Conservation (phyloP, 92 coral and sea anemone genomes). For the Porites rus region DNA sequence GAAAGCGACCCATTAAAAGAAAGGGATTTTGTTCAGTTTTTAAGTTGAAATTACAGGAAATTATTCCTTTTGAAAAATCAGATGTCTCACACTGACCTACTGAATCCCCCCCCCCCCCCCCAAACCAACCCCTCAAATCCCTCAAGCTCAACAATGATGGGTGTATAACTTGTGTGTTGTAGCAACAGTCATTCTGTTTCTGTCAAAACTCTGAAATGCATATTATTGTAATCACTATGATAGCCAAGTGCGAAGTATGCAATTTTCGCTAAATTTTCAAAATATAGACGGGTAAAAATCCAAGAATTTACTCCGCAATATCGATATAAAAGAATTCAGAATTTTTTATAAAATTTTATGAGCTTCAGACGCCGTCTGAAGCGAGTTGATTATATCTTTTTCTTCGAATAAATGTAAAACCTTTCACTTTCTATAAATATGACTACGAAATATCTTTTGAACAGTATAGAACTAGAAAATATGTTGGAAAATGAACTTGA, state of each 20-base stretch:
- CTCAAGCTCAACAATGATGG: too few relatives aligned
- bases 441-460: neutral
- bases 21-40: too few relatives aligned
- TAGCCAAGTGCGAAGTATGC: neutral
- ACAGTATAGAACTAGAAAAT: neutral
- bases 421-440: neutral
- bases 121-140: neutral
- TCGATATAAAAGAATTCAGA: constrained; percentile 32
- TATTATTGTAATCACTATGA: neutral
- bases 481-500: constrained; percentile 11
- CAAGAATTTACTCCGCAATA: constrained; percentile 29
- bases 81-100: too few relatives aligned
- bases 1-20: too few relatives aligned
- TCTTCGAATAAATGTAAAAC: constrained; percentile 26
- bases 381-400: constrained; percentile 31
- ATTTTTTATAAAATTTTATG: constrained; percentile 37
- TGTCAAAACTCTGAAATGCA: constrained; percentile 24
- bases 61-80: too few relatives aligned
- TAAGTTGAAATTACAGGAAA: too few relatives aligned
- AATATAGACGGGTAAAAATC: constrained; percentile 26
- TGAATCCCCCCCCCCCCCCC: neutral
- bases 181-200: constrained; percentile 18
- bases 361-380: constrained; percentile 21
- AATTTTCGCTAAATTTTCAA: neutral
- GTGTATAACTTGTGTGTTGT: neutral